phyloP scores from a whole-genome alignment of 1,140 invertebrate genomes.

The Hermetia illucens region DNA sequence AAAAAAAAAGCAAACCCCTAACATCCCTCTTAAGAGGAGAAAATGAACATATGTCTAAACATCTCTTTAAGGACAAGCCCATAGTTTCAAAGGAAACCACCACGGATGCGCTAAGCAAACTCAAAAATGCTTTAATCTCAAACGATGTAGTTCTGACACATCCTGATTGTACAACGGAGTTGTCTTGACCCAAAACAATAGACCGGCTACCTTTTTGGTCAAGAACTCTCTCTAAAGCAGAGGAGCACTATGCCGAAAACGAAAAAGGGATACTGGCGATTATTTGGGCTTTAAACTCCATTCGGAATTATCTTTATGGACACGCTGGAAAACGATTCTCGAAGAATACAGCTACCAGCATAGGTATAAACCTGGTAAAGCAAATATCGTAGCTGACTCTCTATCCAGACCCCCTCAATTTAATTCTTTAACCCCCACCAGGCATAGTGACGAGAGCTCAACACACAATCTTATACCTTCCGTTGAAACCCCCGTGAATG shows the following conservation, averaged over 20 bases:
- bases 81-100: conserved; percentile 2
- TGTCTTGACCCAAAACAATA: background rate
- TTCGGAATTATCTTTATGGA: background rate
- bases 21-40: conserved; percentile 3
- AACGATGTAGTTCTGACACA: conserved; percentile 1
- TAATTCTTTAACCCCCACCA: background rate
- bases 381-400: background rate
- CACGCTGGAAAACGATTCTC: background rate
- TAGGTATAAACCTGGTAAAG: background rate
- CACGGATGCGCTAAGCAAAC: background rate
- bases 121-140: background rate
- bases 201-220: too few relatives aligned
- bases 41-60: conserved; percentile 6
- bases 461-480: background rate
- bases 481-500: background rate
- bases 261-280: background rate
- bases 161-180: background rate
- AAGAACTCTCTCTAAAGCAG: too few relatives aligned
- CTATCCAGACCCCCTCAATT: background rate
- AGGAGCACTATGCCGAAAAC: background rate
- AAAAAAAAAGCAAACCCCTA: background rate
- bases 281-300: background rate
- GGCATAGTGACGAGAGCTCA: background rate
- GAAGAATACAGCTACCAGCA: background rate
- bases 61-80: conserved; percentile 5